Conservation (phyloP, 2,113 vertebrate species). For the Natator depressus region DNA sequence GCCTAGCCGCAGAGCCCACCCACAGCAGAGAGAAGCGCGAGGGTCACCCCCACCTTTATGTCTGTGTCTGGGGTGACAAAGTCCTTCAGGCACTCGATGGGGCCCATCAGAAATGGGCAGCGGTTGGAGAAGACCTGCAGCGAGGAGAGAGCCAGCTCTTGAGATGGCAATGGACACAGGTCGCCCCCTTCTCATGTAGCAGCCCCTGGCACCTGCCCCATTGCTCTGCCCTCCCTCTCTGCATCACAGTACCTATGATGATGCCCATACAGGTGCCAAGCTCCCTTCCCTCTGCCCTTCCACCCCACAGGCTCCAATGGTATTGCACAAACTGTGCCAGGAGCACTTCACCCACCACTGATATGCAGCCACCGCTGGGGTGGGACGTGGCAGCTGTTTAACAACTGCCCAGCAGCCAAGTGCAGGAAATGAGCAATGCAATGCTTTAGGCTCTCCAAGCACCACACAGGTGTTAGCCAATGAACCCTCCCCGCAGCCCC, state of each 20-base stretch:
- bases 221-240: neutral
- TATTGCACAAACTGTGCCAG: neutral
- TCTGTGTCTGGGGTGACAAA: constrained; percentile 84
- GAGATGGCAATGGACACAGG: neutral
- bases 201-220: neutral
- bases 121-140: constrained; percentile 85
- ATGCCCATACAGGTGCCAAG: neutral
- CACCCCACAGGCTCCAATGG: neutral
- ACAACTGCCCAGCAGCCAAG: neutral
- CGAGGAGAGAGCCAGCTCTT: neutral
- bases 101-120: constrained; percentile 89
- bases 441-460: neutral
- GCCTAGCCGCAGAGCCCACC: neutral
- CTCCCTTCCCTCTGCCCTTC: neutral
- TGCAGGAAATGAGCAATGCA: neutral
- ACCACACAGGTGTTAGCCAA: too few species aligned
- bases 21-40: neutral
- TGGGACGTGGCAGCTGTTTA: neutral
- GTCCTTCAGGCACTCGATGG: constrained; percentile 85
- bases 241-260: neutral
- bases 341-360: neutral
- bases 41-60: constrained; percentile 83
- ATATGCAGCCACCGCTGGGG: neutral
- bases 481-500: neutral
- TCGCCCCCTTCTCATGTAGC: neutral